Base-by-base conservation (phyloP, 2,888 invertebrate species). In the Calameuta filiformis region DNA sequence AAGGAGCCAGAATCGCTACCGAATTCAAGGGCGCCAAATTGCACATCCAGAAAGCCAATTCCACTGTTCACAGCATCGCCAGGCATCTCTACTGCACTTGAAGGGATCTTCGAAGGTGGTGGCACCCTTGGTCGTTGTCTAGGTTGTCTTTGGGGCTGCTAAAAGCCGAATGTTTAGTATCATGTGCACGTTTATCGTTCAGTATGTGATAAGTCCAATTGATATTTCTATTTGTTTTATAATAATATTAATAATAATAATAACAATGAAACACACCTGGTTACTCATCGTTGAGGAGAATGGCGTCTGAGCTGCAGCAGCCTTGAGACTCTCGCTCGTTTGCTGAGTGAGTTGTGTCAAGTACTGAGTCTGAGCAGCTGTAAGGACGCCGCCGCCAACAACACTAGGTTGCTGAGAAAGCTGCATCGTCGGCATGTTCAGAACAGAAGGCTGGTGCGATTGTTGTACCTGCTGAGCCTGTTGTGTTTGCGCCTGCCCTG, bases 71-170 rank as follows among this genome's bases (percentile, higher is more conserved):
- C 93, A 79, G 96, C 93, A 87, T 97, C 97, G 82, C 97, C 98
- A 0, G 98, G 98, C 98, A 98, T 98, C 92, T 98, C 98, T 69
- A 99, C 98, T 34, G 98, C 98, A 79, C 96, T 96, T 76, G 97
- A 94, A 71, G 98, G 98, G 88, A 99, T 99, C 96, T 98, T 92
- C 12, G 92, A 89, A 40, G 91, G 91, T 11, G 91, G 92, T 68
- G 91, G 91, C 37, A 90, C 88, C 79, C 91, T 87, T 3, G 91
- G 91, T 73, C 90, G 89, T 85, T 89, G 90, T 77, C 90, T 90
- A 9, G 85, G 80, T 80, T 89, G 90, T 76, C 90, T 88, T 75
- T 90, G 91, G 12, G 90, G 86, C 89, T 91, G 68, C 1, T 34
- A 37, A 68, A 31, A 31, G 35, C 2, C 1, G 40, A 2, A 40